Evolutionary conservation across 1,140 invertebrate genomes (phyloP).

Genomic region (Trachymyrmex septentrionalis): DNA sequence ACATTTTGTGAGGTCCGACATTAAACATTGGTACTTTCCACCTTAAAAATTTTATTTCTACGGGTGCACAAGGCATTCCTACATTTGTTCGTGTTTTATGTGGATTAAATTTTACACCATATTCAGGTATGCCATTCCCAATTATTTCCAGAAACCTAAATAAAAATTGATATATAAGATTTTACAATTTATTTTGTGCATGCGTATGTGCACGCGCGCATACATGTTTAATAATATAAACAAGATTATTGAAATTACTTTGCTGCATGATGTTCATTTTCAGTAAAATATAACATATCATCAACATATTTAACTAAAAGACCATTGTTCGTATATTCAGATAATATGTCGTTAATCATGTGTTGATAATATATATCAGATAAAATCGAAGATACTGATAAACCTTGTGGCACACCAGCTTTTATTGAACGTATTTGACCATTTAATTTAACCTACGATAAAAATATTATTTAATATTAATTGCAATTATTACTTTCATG

Average conservation of each 20-base stretch:
- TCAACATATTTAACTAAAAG: constrained; percentile 37
- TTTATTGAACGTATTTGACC: constrained; percentile 34
- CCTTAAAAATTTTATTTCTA: constrained; percentile 86
- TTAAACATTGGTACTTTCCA: background rate
- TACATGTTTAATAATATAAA: background rate
- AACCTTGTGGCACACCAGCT: constrained; percentile 40
- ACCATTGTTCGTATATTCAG: constrained; percentile 4
- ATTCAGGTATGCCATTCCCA: constrained; percentile 41
- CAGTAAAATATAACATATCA: constrained; percentile 31
- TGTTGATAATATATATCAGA: constrained; percentile 51
- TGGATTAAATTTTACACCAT: constrained; percentile 18
- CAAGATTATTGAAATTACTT: constrained; percentile 29
- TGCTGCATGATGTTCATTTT: constrained; percentile 10
- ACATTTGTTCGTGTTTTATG: constrained; percentile 83
- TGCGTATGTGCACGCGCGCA: background rate
- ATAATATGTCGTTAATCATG: background rate
- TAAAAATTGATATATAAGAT: constrained; percentile 7
- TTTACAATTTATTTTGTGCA: background rate
- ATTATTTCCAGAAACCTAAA: constrained; percentile 68
- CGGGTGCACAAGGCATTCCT: constrained; percentile 84
- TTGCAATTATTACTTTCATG: background rate
- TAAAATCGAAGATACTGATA: constrained; percentile 15
- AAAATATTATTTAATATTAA: constrained; percentile 24
- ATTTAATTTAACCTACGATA: constrained; percentile 18
- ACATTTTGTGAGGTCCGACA: background rate